phyloP scores from a whole-genome alignment of 2,888 invertebrate species.

The Phaonia tiefii region DNA sequence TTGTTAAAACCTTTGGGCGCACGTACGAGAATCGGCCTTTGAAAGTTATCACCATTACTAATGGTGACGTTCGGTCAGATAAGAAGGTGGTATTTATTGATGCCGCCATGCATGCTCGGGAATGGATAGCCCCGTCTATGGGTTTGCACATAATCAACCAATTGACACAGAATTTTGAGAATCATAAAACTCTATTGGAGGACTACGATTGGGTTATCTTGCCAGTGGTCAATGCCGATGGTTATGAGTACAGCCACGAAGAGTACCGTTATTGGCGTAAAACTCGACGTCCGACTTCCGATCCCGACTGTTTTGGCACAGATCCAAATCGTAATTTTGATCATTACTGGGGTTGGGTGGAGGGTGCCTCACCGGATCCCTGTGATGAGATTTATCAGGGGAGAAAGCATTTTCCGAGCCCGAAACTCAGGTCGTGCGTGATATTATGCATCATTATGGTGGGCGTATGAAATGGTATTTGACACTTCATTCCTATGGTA shows the following conservation, averaged over 20 bases:
- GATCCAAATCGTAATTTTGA: constrained; percentile 90
- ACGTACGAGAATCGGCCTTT: constrained; percentile 83
- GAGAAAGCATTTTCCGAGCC: constrained; percentile 82
- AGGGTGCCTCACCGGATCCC: constrained; percentile 78
- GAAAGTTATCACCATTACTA: constrained; percentile 84
- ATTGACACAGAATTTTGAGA: constrained; percentile 82
- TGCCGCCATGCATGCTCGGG: constrained; percentile 81
- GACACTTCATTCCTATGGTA: constrained; percentile 88
- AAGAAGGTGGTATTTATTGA: constrained; percentile 78
- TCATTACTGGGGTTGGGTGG: constrained; percentile 84
- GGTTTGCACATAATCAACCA: constrained; percentile 85
- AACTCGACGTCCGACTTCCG: constrained; percentile 82
- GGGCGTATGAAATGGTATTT: constrained; percentile 83
- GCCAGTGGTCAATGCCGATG: constrained; percentile 79
- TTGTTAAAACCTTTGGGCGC: constrained; percentile 82
- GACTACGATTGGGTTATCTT: constrained; percentile 77
- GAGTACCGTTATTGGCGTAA: constrained; percentile 84
- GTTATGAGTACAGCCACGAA: constrained; percentile 78
- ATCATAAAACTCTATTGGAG: constrained; percentile 73
- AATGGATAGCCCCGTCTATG: constrained; percentile 86
- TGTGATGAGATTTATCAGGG: constrained; percentile 84
- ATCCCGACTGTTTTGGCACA: constrained; percentile 84
- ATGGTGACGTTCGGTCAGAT: constrained; percentile 77
- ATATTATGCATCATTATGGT: constrained; percentile 81
- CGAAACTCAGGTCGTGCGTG: constrained; percentile 83